Percentiles rank a stretch among this genome's conserved stretches.
Conservation (phyloP, 2,113 vertebrate genomes). For the Danio rerio region DNA sequence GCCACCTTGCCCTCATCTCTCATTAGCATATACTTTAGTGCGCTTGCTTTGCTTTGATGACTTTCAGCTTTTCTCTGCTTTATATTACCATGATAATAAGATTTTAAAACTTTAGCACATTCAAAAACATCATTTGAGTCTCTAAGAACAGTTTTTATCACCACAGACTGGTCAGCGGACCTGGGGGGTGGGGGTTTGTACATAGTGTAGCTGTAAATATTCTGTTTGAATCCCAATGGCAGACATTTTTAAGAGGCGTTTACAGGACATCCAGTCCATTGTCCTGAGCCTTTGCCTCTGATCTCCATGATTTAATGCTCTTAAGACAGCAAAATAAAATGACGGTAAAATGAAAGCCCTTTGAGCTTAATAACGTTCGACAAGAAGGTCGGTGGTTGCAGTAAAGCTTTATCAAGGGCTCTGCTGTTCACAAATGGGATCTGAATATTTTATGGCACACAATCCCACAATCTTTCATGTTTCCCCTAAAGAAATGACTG, state of each 20-base stretch:
- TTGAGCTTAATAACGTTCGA: conserved; percentile 38
- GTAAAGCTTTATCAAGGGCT: neutral
- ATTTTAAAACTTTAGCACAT: no score
- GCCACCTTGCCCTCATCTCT: no score
- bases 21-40: no score
- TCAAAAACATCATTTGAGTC: no score
- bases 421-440: conserved; percentile 6
- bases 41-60: no score
- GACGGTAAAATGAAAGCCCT: conserved; percentile 27
- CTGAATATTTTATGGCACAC: conserved; percentile 28
- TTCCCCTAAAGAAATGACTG: neutral
- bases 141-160: no score
- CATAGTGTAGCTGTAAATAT: no score
- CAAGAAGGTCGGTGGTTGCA: conserved; percentile 1
- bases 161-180: no score
- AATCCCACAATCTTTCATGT: conserved; percentile 6
- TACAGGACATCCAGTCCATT: neutral
- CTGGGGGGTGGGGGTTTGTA: no score
- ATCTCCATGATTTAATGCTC: neutral
- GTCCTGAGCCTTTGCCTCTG: neutral
- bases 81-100: no score
- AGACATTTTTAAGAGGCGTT: neutral
- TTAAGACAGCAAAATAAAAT: conserved; percentile 18
- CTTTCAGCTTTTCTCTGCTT: no score
- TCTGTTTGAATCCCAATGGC: neutral